Percentiles rank a stretch among this genome's conserved stretches.
These are phyloP conservation scores for Cisticola juncidis DNA, from an alignment of 2,113 vertebrate species.

Conservation along the genomic window DNA sequence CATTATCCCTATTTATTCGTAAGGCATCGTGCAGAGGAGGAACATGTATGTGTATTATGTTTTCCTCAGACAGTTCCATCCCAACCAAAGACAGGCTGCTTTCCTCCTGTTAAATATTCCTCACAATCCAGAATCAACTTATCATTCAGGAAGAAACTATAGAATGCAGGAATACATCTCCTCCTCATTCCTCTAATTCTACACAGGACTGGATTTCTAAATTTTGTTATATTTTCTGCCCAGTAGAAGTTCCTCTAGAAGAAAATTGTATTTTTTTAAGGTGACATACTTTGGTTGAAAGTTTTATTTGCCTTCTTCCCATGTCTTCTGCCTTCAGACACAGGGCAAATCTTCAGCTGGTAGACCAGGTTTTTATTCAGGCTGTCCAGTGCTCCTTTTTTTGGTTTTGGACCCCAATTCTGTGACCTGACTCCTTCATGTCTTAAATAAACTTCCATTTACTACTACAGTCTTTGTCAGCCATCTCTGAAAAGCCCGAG, in stretches of 20 bases:
- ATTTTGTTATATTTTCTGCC: background rate
- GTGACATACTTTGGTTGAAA: background rate
- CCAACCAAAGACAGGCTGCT: background rate
- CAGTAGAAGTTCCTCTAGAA: background rate
- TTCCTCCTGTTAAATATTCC: background rate
- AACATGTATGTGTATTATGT: background rate
- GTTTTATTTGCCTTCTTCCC: background rate
- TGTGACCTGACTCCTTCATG: background rate
- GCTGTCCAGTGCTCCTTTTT: background rate
- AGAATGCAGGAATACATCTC: background rate
- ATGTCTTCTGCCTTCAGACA: background rate
- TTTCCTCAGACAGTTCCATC: background rate
- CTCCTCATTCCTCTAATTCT: background rate
- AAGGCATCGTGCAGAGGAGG: background rate
- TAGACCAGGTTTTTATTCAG: background rate
- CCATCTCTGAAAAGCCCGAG: background rate
- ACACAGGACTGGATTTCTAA: background rate
- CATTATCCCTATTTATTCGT: background rate
- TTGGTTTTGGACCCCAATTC: background rate
- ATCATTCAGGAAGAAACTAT: background rate
- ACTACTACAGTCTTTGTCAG: background rate
- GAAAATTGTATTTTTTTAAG: background rate
- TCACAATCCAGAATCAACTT: background rate
- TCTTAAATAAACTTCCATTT: accelerated
- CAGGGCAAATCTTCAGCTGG: background rate